Evolutionary conservation across 2,888 invertebrate genomes (phyloP).

Genomic region (Tanytarsus gracilentus): DNA sequence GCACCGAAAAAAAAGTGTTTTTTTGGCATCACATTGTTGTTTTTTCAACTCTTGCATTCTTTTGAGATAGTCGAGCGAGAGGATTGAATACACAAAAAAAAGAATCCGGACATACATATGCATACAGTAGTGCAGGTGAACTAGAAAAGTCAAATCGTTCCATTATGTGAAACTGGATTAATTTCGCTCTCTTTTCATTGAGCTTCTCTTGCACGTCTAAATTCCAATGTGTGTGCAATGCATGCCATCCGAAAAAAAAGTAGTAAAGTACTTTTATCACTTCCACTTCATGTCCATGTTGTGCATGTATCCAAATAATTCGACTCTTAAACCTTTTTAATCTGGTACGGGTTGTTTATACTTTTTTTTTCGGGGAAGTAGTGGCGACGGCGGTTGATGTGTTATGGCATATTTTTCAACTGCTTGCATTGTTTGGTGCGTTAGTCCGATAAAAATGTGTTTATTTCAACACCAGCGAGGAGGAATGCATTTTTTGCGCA

Average conservation of each 20-base stretch:
- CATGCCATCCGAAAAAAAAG: not conserved
- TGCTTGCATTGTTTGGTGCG: not conserved
- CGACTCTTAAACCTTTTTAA: no score
- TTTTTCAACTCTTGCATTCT: not conserved
- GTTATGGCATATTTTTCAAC: not conserved
- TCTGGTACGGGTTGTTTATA: no score
- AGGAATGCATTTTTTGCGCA: constrained; percentile 6
- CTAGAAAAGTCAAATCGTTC: constrained; percentile 15
- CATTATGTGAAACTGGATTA: constrained; percentile 13
- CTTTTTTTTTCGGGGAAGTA: no score
- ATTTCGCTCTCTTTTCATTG: constrained; percentile 6
- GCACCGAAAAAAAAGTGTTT: not conserved
- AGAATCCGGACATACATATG: constrained; percentile 13
- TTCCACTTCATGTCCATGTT: no score
- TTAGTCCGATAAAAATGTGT: constrained; percentile 1
- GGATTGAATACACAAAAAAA: not conserved
- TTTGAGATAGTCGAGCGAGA: not conserved
- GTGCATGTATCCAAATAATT: no score
- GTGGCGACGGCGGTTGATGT: not conserved
- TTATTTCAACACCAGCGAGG: not conserved
- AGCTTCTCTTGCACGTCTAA: no score
- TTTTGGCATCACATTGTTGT: not conserved
- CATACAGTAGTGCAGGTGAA: constrained; percentile 8
- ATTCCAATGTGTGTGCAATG: no score
- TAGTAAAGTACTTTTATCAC: not conserved